Conservation (phyloP, 1,140 invertebrate genomes). For the Atta cephalotes region DNA sequence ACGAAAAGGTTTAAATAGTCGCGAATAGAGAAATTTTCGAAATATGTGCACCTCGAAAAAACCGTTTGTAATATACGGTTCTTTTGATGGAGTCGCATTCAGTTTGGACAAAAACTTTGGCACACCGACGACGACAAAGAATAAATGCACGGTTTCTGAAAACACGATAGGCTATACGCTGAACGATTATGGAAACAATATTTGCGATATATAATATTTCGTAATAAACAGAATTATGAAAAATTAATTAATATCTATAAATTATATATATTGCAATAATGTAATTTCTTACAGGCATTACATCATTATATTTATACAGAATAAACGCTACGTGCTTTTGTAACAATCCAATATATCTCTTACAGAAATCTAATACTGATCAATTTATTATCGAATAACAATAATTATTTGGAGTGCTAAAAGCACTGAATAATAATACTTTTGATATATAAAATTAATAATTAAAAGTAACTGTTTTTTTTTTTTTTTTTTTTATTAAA, state of each 20-base stretch:
- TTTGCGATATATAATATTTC: neutral
- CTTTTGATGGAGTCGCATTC: constrained; percentile 9
- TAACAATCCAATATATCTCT: too few species aligned
- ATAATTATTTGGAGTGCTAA: too few species aligned
- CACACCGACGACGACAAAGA: neutral
- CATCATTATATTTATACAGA: too few species aligned
- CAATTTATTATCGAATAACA: too few species aligned
- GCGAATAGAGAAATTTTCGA: constrained; percentile 50
- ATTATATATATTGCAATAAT: neutral
- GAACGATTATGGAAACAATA: neutral
- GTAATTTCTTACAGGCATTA: too few species aligned
- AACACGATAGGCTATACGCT: neutral
- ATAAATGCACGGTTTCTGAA: constrained; percentile 13
- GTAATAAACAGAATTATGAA: constrained; percentile 7
- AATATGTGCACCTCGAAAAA: constrained; percentile 38
- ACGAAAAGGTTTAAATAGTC: constrained; percentile 51
- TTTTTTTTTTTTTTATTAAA: too few species aligned
- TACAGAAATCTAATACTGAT: too few species aligned
- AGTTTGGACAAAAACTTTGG: constrained; percentile 25
- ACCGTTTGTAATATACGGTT: constrained; percentile 12
- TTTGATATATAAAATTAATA: too few species aligned
- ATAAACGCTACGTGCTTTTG: too few species aligned
- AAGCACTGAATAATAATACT: too few species aligned
- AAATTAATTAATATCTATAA: neutral
- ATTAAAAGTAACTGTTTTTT: too few species aligned